Conservation (phyloP, 2,113 vertebrate genomes). For the Choloepus hoffmanni region DNA sequence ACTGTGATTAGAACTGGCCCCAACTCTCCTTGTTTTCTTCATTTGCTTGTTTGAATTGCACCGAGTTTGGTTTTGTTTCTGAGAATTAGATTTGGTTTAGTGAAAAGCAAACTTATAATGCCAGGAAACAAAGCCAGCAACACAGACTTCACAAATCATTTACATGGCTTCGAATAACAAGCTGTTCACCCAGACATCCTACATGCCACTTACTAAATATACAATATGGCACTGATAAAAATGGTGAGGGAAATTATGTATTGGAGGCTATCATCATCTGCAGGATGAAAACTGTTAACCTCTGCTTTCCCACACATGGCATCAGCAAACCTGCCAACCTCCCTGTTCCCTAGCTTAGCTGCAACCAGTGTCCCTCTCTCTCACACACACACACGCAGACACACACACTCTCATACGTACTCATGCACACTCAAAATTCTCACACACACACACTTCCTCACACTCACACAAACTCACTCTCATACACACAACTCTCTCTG, state of each 20-base stretch:
- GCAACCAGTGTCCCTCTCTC: rapidly evolving
- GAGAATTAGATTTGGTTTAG: background rate
- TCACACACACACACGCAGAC: no score
- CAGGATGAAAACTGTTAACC: background rate
- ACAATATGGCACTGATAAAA: background rate
- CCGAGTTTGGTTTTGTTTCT: background rate
- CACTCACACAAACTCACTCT: no score
- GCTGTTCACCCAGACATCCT: background rate
- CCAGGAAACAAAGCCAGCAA: background rate
- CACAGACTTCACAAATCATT: background rate
- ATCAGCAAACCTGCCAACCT: rapidly evolving
- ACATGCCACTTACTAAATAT: background rate
- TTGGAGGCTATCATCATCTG: background rate
- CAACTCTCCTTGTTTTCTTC: background rate
- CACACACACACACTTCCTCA: no score
- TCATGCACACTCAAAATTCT: no score
- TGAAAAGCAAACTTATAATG: background rate
- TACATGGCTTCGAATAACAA: background rate
- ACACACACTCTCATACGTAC: no score
- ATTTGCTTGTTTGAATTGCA: background rate
- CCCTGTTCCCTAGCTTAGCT: rapidly evolving
- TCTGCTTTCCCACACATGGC: background rate
- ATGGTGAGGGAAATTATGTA: background rate
- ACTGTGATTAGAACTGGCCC: background rate
- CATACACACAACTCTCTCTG: no score